These are phyloP conservation scores for Ennomos fuscantarius DNA, from an alignment of 2,888 invertebrate genomes.

Conservation along the genomic window DNA sequence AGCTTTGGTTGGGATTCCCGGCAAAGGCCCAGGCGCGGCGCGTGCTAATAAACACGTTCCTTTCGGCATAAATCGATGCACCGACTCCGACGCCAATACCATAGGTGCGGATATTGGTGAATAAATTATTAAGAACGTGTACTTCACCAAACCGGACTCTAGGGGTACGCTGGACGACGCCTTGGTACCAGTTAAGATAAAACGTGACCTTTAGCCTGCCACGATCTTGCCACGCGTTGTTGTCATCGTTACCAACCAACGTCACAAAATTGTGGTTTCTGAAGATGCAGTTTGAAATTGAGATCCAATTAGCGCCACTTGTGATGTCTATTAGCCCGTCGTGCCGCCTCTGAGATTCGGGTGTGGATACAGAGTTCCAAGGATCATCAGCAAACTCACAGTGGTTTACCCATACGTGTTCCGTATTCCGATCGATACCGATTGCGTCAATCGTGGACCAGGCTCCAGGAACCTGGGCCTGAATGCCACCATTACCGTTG, in stretches of 20 bases:
- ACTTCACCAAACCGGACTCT: conserved; percentile 36
- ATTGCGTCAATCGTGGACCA: too few species aligned
- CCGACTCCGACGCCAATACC: conserved; percentile 26
- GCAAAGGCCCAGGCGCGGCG: conserved; percentile 17
- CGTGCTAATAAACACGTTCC: conserved; percentile 28
- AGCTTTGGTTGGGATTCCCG: neutral
- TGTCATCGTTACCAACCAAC: conserved; percentile 31
- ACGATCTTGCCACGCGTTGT: conserved; percentile 15
- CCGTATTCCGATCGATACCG: too few species aligned
- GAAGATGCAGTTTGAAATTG: too few species aligned
- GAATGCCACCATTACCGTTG: too few species aligned
- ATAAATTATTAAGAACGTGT: conserved; percentile 36
- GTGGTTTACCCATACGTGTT: too few species aligned
- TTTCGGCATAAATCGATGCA: conserved; percentile 25
- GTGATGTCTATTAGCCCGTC: too few species aligned
- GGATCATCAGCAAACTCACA: too few species aligned
- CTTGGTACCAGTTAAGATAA: conserved; percentile 34
- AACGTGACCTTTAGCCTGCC: conserved; percentile 25
- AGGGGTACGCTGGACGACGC: conserved; percentile 29
- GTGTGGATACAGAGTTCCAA: too few species aligned
- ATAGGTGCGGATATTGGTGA: conserved; percentile 23
- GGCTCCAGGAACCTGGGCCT: too few species aligned
- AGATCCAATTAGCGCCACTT: too few species aligned
- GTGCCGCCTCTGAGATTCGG: too few species aligned
- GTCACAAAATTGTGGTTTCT: too few species aligned